A percentile compares a stretch with the other conserved stretches of the same genome.
Conservation (phyloP, 2,888 invertebrate genomes). For the Meteorus colon region DNA sequence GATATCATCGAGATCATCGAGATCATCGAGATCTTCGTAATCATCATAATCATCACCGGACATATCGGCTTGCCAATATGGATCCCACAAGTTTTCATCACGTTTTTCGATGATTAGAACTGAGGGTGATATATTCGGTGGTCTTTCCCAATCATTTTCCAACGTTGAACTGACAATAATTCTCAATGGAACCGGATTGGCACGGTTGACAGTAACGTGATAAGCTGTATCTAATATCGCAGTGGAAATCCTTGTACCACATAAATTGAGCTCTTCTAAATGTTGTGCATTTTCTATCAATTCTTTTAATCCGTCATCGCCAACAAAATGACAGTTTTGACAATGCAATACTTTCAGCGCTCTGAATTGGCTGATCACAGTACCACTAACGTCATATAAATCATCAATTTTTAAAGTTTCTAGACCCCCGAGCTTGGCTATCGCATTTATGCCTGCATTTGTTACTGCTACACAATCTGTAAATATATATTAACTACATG, state of each 20-base stretch:
- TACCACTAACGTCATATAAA: neutral
- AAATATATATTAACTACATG: neutral
- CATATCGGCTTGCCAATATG: neutral
- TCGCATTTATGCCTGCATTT: neutral
- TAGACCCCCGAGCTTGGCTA: neutral
- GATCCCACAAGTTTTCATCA: neutral
- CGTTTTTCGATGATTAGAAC: slow-evolving; percentile 4
- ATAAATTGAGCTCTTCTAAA: slow-evolving; percentile 15
- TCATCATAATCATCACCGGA: slow-evolving; percentile 5
- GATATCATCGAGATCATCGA: neutral
- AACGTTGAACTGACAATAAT: neutral
- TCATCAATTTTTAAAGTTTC: slow-evolving; percentile 14
- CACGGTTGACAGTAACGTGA: slow-evolving; percentile 1
- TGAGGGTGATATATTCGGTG: slow-evolving; percentile 1
- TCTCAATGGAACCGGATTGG: slow-evolving; percentile 18
- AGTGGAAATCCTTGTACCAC: slow-evolving; percentile 4
- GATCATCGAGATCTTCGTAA: neutral
- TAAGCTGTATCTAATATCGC: neutral
- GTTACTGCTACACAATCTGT: slow-evolving; percentile 12
- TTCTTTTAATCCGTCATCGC: neutral
- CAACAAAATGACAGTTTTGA: slow-evolving; percentile 12
- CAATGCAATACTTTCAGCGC: slow-evolving; percentile 24
- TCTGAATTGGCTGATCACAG: neutral
- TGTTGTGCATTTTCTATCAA: slow-evolving; percentile 11
- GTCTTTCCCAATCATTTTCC: neutral